phyloP scores from a whole-genome alignment of 37 sponge, comb jelly and placozoan species.

The Axinella damicornis region DNA sequence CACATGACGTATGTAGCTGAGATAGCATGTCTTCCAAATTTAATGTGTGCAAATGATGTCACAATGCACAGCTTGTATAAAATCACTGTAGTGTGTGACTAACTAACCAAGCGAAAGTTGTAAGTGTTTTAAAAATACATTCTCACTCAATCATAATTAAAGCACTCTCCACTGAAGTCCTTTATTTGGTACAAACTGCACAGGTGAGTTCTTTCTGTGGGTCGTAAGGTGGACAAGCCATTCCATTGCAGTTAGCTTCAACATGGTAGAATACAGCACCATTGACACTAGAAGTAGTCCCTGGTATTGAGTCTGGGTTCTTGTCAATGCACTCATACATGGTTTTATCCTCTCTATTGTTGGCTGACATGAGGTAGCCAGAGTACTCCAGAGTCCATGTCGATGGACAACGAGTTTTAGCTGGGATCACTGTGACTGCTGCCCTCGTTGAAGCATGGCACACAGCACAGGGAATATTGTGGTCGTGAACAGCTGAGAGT shows the following conservation, averaged over 20 bases:
- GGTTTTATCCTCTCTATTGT: not conserved
- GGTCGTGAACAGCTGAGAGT: slow-evolving; percentile 7
- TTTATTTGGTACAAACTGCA: slow-evolving; percentile 64
- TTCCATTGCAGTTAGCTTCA: slow-evolving; percentile 50
- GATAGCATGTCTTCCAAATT: too few species aligned
- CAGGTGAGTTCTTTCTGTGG: slow-evolving; percentile 50
- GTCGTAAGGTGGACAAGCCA: slow-evolving; percentile 55
- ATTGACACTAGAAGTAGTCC: slow-evolving; percentile 2
- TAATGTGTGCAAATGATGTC: too few species aligned
- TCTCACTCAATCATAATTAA: too few species aligned
- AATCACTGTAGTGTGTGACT: too few species aligned
- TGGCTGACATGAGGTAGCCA: slow-evolving; percentile 55
- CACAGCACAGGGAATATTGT: slow-evolving; percentile 61
- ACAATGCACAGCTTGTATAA: too few species aligned
- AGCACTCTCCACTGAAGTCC: too few species aligned
- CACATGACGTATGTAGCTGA: too few species aligned
- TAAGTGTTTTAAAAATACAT: too few species aligned
- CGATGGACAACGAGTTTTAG: slow-evolving; percentile 38
- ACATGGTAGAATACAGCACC: slow-evolving; percentile 53
- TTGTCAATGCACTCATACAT: slow-evolving; percentile 48
- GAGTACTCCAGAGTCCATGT: slow-evolving; percentile 53
- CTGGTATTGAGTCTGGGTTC: slow-evolving; percentile 17
- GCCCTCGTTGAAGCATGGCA: slow-evolving; percentile 21
- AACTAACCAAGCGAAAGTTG: too few species aligned
- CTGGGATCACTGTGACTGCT: slow-evolving; percentile 41